A percentile compares a stretch with the other conserved stretches of the same genome.
Conservation (phyloP, 2,888 invertebrate genomes). For the Campaea margaritaria region DNA sequence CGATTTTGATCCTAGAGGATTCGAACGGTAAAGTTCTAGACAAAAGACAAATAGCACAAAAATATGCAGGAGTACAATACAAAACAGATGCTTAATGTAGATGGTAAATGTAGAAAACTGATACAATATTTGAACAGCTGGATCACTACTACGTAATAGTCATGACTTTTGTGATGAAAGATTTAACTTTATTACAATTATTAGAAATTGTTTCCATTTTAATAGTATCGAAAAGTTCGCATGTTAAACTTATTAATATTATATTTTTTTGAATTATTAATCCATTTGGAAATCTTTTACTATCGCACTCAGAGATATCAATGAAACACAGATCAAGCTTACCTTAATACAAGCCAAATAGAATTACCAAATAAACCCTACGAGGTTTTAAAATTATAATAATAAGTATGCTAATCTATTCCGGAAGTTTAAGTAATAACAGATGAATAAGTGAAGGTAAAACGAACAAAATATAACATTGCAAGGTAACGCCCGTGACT, state of each 20-base stretch:
- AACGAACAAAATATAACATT: constrained; percentile 47
- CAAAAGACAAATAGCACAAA: constrained; percentile 27
- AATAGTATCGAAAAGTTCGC: too few species aligned
- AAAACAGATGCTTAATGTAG: constrained; percentile 4
- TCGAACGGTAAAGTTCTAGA: constrained; percentile 38
- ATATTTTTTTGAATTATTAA: too few species aligned
- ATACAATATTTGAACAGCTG: constrained; percentile 38
- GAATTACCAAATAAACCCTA: too few species aligned
- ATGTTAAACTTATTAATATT: background rate
- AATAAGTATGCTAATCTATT: background rate
- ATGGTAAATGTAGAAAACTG: background rate
- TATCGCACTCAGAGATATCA: too few species aligned
- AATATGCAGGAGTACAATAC: background rate
- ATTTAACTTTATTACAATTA: constrained; percentile 24
- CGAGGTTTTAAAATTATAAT: too few species aligned
- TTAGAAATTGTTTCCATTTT: too few species aligned
- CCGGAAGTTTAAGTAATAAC: constrained; percentile 29
- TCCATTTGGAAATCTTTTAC: too few species aligned
- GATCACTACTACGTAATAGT: constrained; percentile 1
- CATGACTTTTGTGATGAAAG: constrained; percentile 32
- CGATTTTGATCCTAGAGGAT: constrained; percentile 55
- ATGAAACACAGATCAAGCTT: too few species aligned
- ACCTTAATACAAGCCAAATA: too few species aligned
- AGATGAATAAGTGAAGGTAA: constrained; percentile 52
- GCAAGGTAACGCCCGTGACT: constrained; percentile 56